Evolutionary conservation across 1,140 invertebrate species (phyloP), one percentile per base, ranked within the genome.

Genomic region (Globodera rostochiensis): DNA sequence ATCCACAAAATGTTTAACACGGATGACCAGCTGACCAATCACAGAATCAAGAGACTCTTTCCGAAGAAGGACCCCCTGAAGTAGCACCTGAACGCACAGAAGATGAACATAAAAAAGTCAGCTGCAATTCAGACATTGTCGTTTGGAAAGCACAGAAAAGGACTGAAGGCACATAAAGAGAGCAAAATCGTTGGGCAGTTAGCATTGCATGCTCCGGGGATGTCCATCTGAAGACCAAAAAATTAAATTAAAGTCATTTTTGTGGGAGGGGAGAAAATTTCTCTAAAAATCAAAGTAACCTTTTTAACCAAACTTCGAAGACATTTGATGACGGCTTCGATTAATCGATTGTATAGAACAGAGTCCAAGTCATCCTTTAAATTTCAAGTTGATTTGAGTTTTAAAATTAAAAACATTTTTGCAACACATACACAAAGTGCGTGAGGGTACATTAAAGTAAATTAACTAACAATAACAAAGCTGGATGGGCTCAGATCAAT

Each of bases 401-500:
- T 36, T 3, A 36, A 3, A 36, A 36, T 36, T 36, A 36, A 36
- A 36, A 36, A 36, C 36, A 36, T 36, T 36, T 36, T 36, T 36
- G 36, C 36, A 36, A 36, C 36, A 36, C 36, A 36, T 36, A 36
- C 1, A 36, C 36, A 36, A 36, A 36, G 36, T 36, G 36, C 1
- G 36, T 36, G 36, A 36, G 36, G 3, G 36, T 36, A 36, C 36
- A 21, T 66, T 66, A 21, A 21, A 66, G 21, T 2, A 66, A 66
- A 66, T 66, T 21, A 73, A 85, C 91, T 87, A 90, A 93, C 93
- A 73, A 94, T 93, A 86, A 93, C 92, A 49, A 93, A 92, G 80
- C 93, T 91, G 5, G 94, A 95, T 25, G 94, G 94, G 90, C 94
- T 95, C 82, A 95, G 91, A 90, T 95, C 94, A 74, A 95, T 91